Evolutionary conservation across 2,888 invertebrate genomes (phyloP).

Genomic region (Minunthozetes semirufus): DNA sequence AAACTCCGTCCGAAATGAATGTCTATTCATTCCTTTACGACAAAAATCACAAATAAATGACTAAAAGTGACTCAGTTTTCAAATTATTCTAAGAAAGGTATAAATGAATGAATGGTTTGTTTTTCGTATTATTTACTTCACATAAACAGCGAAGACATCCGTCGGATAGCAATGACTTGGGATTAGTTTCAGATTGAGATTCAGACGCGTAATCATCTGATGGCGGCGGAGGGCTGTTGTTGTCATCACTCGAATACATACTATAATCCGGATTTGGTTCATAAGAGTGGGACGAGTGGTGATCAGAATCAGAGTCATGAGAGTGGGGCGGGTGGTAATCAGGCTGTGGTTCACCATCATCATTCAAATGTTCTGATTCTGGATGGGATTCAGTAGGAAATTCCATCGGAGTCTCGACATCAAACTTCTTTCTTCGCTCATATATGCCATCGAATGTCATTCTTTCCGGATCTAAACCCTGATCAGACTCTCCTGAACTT

Average conservation of each 20-base stretch:
- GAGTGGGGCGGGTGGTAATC: background rate
- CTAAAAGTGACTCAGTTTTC: background rate
- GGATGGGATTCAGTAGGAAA: background rate
- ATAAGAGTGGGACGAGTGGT: background rate
- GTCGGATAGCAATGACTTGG: constrained; percentile 28
- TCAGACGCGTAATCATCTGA: background rate
- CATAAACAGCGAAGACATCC: constrained; percentile 38
- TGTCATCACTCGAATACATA: background rate
- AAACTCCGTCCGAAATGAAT: background rate
- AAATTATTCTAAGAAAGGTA: too few relatives aligned
- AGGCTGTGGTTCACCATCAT: background rate
- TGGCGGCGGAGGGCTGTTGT: background rate
- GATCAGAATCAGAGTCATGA: constrained; percentile 1
- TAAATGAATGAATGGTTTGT: background rate
- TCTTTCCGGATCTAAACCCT: background rate
- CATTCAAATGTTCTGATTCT: background rate
- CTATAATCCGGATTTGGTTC: background rate
- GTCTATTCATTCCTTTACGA: background rate
- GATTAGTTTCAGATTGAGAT: background rate
- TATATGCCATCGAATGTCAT: constrained; percentile 20
- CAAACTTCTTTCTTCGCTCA: background rate
- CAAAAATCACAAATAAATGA: constrained; percentile 24
- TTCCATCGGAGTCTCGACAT: constrained; percentile 14
- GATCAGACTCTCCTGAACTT: background rate
- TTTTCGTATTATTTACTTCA: constrained; percentile 21